These are phyloP conservation scores for Gerosis bhagava DNA, from an alignment of 2,888 invertebrate species.

Conservation along the genomic window DNA sequence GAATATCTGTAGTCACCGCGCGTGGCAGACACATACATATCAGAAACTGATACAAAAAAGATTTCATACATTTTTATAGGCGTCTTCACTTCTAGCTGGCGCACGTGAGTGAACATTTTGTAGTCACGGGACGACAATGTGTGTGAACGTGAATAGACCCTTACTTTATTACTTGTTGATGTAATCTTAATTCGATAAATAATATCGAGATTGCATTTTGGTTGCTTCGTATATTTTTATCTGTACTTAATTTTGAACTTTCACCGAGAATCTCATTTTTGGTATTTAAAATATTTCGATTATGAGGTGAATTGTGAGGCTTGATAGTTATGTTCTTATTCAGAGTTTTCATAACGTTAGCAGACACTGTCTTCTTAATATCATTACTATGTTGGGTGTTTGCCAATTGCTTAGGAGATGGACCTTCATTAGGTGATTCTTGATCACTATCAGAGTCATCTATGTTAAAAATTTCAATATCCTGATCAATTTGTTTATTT, in stretches of 20 bases:
- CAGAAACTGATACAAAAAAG: no score
- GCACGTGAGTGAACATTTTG: no score
- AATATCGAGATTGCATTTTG: no score
- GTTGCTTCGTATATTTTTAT: constrained; percentile 3
- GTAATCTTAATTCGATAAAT: no score
- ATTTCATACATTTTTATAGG: no score
- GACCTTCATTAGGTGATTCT: constrained; percentile 24
- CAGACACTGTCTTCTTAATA: constrained; percentile 28
- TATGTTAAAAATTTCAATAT: constrained; percentile 66
- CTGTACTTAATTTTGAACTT: background rate
- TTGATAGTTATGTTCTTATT: constrained; percentile 58
- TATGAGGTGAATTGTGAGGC: constrained; percentile 39
- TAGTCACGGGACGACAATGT: no score
- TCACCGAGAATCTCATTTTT: constrained; percentile 16
- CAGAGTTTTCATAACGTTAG: constrained; percentile 48
- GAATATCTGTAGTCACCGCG: no score
- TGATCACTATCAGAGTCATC: constrained; percentile 72
- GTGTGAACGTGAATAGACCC: no score
- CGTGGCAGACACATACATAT: no score
- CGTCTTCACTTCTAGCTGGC: no score
- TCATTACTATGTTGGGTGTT: constrained; percentile 27
- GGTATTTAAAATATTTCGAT: constrained; percentile 27
- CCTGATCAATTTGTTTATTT: constrained; percentile 43
- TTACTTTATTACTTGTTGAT: no score
- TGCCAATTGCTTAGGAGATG: constrained; percentile 14